phyloP scores from a whole-genome alignment of 2,113 vertebrate genomes.

The Sciurus niger region DNA sequence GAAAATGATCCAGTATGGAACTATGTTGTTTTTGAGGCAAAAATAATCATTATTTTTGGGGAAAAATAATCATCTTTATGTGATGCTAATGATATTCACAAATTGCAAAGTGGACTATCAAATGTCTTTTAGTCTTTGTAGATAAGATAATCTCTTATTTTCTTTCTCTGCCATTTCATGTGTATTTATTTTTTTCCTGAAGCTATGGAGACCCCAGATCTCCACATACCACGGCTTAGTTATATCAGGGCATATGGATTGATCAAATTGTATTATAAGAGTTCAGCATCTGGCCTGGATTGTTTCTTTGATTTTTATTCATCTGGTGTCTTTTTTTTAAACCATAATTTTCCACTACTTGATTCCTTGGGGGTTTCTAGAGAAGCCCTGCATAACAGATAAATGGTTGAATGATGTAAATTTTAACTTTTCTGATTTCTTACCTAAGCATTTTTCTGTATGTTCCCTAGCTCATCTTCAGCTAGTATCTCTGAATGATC shows the following conservation, averaged over 20 bases:
- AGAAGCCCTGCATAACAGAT: not conserved
- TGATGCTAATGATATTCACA: not conserved
- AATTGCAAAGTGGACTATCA: conserved; percentile 56
- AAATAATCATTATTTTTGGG: not conserved
- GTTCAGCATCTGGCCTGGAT: conserved; percentile 7
- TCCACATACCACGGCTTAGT: not conserved
- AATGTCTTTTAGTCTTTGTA: conserved; percentile 38
- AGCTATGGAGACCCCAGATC: not conserved
- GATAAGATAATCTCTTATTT: conserved; percentile 25
- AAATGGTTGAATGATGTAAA: not conserved
- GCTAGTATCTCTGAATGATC: conserved; percentile 35
- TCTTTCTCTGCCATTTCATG: conserved; percentile 17
- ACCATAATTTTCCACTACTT: not conserved
- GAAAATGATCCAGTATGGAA: not conserved
- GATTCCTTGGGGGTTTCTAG: conserved; percentile 53
- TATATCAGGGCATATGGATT: not conserved
- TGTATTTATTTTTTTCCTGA: conserved; percentile 15
- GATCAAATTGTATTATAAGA: conserved; percentile 42
- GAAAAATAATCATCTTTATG: conserved; percentile 37
- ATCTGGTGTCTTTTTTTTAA: not conserved
- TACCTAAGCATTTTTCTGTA: not conserved
- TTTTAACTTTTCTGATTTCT: conserved; percentile 51
- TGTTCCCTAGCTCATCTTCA: not conserved
- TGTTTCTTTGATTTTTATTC: not conserved
- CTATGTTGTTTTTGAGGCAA: conserved; percentile 16